phyloP scores from a whole-genome alignment of 2,888 invertebrate genomes.

The Athalia cordata region DNA sequence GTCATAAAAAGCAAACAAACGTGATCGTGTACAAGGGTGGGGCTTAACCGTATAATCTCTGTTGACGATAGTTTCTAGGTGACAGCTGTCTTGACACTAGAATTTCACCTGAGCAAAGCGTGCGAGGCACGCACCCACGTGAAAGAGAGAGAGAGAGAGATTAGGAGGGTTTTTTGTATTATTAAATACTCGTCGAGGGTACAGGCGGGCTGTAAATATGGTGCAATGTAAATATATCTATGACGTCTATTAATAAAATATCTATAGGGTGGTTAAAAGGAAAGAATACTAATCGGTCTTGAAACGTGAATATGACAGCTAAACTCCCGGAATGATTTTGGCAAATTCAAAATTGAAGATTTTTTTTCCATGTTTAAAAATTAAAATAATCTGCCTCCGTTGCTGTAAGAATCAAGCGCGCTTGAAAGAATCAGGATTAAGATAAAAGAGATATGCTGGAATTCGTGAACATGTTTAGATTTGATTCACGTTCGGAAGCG shows the following conservation, averaged over 20 bases:
- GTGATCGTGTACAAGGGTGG: too few species aligned
- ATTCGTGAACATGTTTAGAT: too few species aligned
- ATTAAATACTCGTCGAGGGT: background rate
- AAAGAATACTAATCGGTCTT: too few species aligned
- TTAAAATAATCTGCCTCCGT: background rate
- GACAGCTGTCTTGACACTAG: slow-evolving; percentile 6
- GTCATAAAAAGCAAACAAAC: too few species aligned
- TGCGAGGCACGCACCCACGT: background rate
- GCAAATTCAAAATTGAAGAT: background rate
- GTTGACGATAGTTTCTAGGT: background rate
- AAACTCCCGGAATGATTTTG: background rate
- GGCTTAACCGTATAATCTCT: too few species aligned
- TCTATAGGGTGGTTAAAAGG: too few species aligned
- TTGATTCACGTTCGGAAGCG: too few species aligned
- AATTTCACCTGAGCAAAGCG: background rate
- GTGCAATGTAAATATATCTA: background rate
- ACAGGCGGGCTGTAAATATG: background rate
- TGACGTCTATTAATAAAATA: background rate
- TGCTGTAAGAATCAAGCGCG: too few species aligned
- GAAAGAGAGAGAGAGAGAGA: background rate
- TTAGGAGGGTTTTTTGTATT: background rate
- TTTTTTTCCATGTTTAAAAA: background rate
- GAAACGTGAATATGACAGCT: background rate
- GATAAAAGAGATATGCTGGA: too few species aligned
- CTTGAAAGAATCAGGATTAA: too few species aligned